A percentile compares a stretch with the other conserved stretches of the same genome.
phyloP scores from a whole-genome alignment of 2,888 invertebrate genomes.

The Lepeophtheirus nordmannii region DNA sequence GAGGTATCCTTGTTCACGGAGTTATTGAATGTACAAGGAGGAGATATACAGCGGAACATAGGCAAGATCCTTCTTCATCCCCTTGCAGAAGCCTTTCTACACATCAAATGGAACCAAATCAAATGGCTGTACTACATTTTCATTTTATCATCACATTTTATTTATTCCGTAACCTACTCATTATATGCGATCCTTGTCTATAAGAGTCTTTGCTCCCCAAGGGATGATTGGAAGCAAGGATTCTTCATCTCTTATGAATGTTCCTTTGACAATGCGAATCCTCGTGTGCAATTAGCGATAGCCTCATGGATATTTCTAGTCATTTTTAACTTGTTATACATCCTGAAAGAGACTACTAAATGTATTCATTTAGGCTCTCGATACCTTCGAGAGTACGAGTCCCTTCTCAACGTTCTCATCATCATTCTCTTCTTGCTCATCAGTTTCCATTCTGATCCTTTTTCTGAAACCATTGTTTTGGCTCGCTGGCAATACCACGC shows the following conservation, averaged over 20 bases:
- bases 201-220: constrained; percentile 7
- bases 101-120: constrained; percentile 51
- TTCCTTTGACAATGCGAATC: background rate
- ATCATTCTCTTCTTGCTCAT: constrained; percentile 14
- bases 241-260: background rate
- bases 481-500: constrained; percentile 65
- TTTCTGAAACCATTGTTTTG: constrained; percentile 34
- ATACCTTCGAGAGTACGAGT: constrained; percentile 11
- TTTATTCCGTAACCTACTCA: constrained; percentile 14
- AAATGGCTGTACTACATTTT: constrained; percentile 18
- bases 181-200: background rate
- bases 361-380: background rate
- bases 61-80: constrained; percentile 61
- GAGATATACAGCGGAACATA: background rate
- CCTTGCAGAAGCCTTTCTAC: constrained; percentile 63
- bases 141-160: constrained; percentile 12
- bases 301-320: constrained; percentile 16
- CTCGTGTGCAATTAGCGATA: background rate
- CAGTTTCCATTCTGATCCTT: constrained; percentile 14
- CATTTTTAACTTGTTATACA: constrained; percentile 11
- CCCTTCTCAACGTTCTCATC: constrained; percentile 2
- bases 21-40: constrained; percentile 2
- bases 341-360: constrained; percentile 8
- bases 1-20: constrained; percentile 13
- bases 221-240: background rate